Evolutionary conservation across 2,888 invertebrate genomes (phyloP).

Genomic region (Tenthredo scrophulariae): DNA sequence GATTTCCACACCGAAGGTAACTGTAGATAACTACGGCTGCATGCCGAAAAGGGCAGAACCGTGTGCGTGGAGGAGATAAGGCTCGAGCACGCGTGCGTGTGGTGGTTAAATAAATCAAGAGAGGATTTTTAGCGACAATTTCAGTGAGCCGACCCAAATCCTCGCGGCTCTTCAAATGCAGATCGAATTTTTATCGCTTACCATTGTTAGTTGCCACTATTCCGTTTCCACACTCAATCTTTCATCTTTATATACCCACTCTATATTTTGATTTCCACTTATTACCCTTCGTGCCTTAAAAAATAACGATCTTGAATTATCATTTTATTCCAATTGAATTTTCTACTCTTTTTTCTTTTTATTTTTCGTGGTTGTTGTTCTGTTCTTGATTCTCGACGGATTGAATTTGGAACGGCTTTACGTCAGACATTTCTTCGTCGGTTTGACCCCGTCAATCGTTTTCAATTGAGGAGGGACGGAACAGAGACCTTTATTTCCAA

Average conservation of each 20-base stretch:
- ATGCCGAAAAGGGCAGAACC: conserved; percentile 41
- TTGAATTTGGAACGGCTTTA: not conserved
- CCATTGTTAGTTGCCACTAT: conserved; percentile 42
- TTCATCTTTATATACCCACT: not conserved
- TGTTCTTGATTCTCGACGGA: not conserved
- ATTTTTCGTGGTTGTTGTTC: not conserved
- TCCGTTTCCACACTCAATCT: conserved; percentile 18
- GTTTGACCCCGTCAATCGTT: not conserved
- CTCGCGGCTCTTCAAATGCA: conserved; percentile 51
- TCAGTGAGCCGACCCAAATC: conserved; percentile 57
- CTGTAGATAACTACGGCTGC: conserved; percentile 20
- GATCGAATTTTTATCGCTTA: conserved; percentile 55
- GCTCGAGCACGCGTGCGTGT: conserved; percentile 65
- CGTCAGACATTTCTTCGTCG: conserved; percentile 9
- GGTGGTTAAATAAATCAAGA: conserved; percentile 67
- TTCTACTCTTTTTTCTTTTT: not conserved
- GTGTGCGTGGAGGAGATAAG: conserved; percentile 65
- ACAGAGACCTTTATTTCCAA: not conserved
- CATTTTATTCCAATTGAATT: conserved; percentile 3
- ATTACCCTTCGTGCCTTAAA: conserved; percentile 1
- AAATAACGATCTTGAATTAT: conserved; percentile 17
- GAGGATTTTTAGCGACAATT: conserved; percentile 58
- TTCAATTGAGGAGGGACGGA: not conserved
- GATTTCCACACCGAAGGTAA: conserved; percentile 25
- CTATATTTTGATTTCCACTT: not conserved